Conservation (phyloP, 2,113 vertebrate species). For the Empidonax alnorum region DNA sequence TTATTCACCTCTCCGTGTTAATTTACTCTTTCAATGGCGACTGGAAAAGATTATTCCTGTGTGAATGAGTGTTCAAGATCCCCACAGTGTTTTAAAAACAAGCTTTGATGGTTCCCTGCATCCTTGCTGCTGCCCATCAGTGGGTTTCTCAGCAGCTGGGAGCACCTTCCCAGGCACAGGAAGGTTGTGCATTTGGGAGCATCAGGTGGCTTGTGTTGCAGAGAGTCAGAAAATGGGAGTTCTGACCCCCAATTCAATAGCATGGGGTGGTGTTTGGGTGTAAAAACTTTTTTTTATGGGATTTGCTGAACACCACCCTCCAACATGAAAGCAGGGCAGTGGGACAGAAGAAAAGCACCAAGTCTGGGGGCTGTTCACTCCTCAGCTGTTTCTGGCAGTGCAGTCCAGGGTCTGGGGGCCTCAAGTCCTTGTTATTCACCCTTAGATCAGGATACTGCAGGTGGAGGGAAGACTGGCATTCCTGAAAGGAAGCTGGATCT, state of each 20-base stretch:
- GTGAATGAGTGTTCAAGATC: neutral
- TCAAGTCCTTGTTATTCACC: neutral
- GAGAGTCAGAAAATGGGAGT: neutral
- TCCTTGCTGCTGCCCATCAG: neutral
- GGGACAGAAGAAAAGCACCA: neutral
- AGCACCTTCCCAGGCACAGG: neutral
- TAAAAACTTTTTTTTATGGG: neutral
- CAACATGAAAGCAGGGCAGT: neutral
- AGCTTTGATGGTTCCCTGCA: neutral
- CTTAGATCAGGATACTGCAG: neutral
- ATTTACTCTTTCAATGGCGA: neutral
- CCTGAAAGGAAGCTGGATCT: neutral
- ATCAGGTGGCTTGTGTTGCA: neutral
- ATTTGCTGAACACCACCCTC: neutral
- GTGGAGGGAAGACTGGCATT: neutral
- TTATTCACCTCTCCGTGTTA: accelerated
- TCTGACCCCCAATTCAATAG: neutral
- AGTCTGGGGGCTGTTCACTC: neutral
- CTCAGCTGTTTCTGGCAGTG: neutral
- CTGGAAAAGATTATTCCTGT: neutral
- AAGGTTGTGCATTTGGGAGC: neutral
- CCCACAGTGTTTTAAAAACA: neutral
- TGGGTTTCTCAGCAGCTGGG: neutral
- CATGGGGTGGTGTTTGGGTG: neutral
- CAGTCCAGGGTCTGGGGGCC: neutral